Evolutionary conservation across 2,797 vertebrate genomes (phyloP).

Genomic region (Etheostoma nigrum): DNA sequence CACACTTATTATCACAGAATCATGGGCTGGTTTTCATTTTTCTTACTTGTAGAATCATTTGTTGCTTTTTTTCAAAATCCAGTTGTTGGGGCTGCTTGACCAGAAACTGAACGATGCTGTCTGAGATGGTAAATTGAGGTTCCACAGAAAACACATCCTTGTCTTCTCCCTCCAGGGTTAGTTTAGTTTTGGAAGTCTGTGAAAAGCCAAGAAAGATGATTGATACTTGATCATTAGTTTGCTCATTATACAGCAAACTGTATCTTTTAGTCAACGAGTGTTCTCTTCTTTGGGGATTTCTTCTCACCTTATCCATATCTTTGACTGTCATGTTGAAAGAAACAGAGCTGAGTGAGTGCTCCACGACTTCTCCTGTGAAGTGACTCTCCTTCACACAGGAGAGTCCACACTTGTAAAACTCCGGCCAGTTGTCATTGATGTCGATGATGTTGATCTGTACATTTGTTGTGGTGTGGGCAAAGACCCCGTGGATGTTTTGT

Average conservation of each 20-base stretch:
- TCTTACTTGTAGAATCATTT: conserved; percentile 88
- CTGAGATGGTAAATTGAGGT: conserved; percentile 68
- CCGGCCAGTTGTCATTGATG: conserved; percentile 90
- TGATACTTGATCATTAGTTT: neutral
- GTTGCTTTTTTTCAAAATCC: conserved; percentile 86
- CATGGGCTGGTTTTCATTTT: neutral
- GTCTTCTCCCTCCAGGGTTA: conserved; percentile 82
- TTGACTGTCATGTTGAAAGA: conserved; percentile 84
- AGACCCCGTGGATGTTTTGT: conserved; percentile 70
- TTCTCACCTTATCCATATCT: conserved; percentile 88
- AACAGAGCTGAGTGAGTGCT: conserved; percentile 84
- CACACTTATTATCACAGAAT: neutral
- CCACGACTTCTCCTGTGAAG: conserved; percentile 85
- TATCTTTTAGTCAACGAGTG: neutral
- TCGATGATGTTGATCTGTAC: conserved; percentile 87
- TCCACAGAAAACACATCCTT: conserved; percentile 85
- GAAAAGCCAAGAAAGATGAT: conserved; percentile 19
- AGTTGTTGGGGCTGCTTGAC: conserved; percentile 80
- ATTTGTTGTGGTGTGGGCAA: conserved; percentile 70
- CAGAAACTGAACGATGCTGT: conserved; percentile 84
- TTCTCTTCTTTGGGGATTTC: neutral
- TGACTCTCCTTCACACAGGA: conserved; percentile 68
- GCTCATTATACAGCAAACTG: neutral
- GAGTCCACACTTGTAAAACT: conserved; percentile 87
- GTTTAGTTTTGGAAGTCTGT: conserved; percentile 83